These are phyloP conservation scores for Neoniphon sammara DNA, from an alignment of 2,797 vertebrate genomes.

Conservation along the genomic window DNA sequence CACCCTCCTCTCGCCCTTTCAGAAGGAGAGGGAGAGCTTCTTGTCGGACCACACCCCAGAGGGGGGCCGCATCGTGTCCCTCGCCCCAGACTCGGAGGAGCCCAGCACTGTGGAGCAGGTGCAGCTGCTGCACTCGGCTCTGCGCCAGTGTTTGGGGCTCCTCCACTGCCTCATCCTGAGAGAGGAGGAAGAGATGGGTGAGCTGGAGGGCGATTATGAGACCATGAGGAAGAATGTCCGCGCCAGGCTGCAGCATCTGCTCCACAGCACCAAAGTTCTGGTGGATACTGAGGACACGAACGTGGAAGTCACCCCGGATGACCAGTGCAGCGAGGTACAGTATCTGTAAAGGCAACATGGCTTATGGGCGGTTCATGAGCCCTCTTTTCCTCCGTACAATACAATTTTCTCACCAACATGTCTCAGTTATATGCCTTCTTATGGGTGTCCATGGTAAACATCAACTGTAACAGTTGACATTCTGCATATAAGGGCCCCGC, in stretches of 20 bases:
- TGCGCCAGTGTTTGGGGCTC: slow-evolving; percentile 80
- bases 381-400: background rate
- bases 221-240: slow-evolving; percentile 72
- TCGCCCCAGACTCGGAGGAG: slow-evolving; percentile 55
- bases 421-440: background rate
- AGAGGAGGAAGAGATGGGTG: slow-evolving; percentile 82
- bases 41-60: slow-evolving; percentile 68
- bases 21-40: slow-evolving; percentile 82
- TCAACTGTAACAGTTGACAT: background rate
- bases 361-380: no score
- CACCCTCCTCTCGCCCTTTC: slow-evolving; percentile 4
- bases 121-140: slow-evolving; percentile 74
- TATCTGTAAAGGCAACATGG: background rate
- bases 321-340: slow-evolving; percentile 77
- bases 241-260: slow-evolving; percentile 75
- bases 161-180: slow-evolving; percentile 77
- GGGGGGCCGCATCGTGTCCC: slow-evolving; percentile 72
- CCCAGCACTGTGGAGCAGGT: slow-evolving; percentile 73
- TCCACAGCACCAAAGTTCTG: slow-evolving; percentile 76
- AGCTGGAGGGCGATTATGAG: slow-evolving; percentile 78
- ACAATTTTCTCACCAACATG: background rate
- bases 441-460: background rate
- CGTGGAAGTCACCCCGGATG: slow-evolving; percentile 74
- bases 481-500: background rate
- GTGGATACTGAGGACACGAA: slow-evolving; percentile 52